Evolutionary conservation across 1,140 invertebrate species (phyloP), one percentile per base, ranked within the genome.

Genomic region (Meloidogyne floridensis): DNA sequence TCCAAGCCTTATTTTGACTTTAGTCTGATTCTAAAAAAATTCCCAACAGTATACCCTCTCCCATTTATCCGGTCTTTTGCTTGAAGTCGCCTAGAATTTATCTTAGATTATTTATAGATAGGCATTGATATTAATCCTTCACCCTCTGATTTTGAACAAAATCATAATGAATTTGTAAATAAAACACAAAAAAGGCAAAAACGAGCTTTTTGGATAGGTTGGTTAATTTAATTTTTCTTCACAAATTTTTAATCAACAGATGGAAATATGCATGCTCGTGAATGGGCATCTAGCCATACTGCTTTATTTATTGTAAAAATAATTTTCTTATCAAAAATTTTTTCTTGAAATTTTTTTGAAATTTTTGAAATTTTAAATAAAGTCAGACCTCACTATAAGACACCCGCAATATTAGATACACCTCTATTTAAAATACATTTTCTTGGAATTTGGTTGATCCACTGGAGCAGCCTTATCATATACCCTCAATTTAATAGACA

Each of bases 211-310:
- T 89, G 89, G 88, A 87, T 90, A 10, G 87, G 70, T 72, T 43
- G 18, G 65, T 73, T 54, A 18, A 43, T n/a, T 51, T 18, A 54
- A 54, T n/a, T 2, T 56, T 11, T n/a, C 15, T 42, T 73, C 4
- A 43, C 0, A n/a, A 53, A n/a, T 54, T n/a, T 47, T 53, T 54
- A 56, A 76, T 32, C 9, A 51, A 20, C 5, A 51, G 81, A 82
- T 20, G 80, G 87, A 77, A 88, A 89, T 70, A 89, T 89, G 69
- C 88, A 89, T 81, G 89, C 88, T 11, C 79, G 88, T 53, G 86
- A 85, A 75, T 89, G 89, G 88, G 88, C 88, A 10, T 88, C 87
- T 20, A 85, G 84, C 77, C 89, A 90, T 71, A 90, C 88, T 6
- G 88, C 88, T 51, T 80, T 89, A n/a, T 90, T 88, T 78, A 84